These are phyloP conservation scores for Chrosomus eos DNA, from an alignment of 2,797 vertebrate genomes.

Conservation along the genomic window DNA sequence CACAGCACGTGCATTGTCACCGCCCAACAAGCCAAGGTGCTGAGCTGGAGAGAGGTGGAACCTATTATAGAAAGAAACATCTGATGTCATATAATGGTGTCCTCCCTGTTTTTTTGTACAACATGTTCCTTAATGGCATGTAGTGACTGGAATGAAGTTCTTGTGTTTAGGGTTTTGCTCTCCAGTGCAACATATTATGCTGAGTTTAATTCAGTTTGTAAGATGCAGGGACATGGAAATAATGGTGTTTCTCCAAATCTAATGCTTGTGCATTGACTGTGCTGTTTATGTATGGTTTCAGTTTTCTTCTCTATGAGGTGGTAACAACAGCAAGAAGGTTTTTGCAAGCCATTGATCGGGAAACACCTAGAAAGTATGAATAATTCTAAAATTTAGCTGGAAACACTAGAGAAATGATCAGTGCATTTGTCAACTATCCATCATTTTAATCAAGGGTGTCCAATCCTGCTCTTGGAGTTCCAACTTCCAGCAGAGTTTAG, in stretches of 20 bases:
- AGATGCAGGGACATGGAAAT: slow-evolving; percentile 70
- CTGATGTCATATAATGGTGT: background rate
- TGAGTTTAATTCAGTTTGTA: slow-evolving; percentile 65
- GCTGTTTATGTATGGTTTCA: background rate
- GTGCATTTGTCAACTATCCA: background rate
- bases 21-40: slow-evolving; percentile 9
- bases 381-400: background rate
- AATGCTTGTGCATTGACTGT: slow-evolving; percentile 60
- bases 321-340: background rate
- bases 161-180: slow-evolving; percentile 51
- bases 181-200: slow-evolving; percentile 65
- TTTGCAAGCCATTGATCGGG: background rate
- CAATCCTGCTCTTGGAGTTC: background rate
- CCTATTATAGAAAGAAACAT: background rate
- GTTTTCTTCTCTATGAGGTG: background rate
- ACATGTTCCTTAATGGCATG: slow-evolving; percentile 56
- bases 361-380: background rate
- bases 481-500: background rate
- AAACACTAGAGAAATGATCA: background rate
- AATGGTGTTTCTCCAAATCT: slow-evolving; percentile 64
- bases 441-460: background rate
- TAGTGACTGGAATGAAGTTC: slow-evolving; percentile 29
- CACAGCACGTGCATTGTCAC: slow-evolving; percentile 33
- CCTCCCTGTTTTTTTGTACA: background rate
- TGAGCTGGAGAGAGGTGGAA: slow-evolving; percentile 11